These are phyloP conservation scores for Takifugu rubripes DNA, from an alignment of 2,797 vertebrate species.

Conservation along the genomic window DNA sequence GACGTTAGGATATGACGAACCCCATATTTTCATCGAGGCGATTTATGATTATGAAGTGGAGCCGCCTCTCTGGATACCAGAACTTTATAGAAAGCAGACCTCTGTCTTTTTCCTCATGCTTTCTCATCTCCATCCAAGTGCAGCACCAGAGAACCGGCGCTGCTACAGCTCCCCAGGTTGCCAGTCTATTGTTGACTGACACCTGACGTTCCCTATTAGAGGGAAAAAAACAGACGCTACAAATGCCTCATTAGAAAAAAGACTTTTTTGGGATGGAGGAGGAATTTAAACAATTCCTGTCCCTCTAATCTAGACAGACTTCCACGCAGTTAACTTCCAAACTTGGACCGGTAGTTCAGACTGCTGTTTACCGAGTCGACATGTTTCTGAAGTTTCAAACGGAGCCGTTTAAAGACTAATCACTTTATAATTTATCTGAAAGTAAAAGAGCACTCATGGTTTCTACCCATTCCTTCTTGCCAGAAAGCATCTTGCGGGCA, in stretches of 20 bases:
- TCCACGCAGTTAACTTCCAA: too few relatives aligned
- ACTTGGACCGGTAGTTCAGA: too few relatives aligned
- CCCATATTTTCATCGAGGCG: conserved; percentile 61
- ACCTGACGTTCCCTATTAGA: conserved; percentile 57
- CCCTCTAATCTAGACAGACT: too few relatives aligned
- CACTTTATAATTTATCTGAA: conserved; percentile 75
- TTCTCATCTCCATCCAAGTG: conserved; percentile 67
- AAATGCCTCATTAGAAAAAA: background rate
- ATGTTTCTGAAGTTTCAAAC: too few relatives aligned
- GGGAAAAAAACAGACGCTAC: conserved; percentile 24
- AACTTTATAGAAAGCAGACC: conserved; percentile 76
- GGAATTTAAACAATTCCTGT: too few relatives aligned
- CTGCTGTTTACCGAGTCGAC: too few relatives aligned
- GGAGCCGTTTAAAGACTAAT: too few relatives aligned
- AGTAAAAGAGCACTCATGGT: conserved; percentile 73
- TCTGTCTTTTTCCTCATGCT: conserved; percentile 39
- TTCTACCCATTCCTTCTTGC: conserved; percentile 75
- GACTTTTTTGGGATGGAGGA: background rate
- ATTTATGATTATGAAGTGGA: conserved; percentile 75
- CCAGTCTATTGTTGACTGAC: conserved; percentile 65
- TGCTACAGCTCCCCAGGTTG: conserved; percentile 46
- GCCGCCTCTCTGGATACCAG: conserved; percentile 66
- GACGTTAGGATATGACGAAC: conserved; percentile 54
- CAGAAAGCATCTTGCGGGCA: conserved; percentile 72
- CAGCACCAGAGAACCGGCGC: conserved; percentile 48